Conservation (phyloP, 2,888 invertebrate genomes). For the Cryptocephalus moraei region DNA sequence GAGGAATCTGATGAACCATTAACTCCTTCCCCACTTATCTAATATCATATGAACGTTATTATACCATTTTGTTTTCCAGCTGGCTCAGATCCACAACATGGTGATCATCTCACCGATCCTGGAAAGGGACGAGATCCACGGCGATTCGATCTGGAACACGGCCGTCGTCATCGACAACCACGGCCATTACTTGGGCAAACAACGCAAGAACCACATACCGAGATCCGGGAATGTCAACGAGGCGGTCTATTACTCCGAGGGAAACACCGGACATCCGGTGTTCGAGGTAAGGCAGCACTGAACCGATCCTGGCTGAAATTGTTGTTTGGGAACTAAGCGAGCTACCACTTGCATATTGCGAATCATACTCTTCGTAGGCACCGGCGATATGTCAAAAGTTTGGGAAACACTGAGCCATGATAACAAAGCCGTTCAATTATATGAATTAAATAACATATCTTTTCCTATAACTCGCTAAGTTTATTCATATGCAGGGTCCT, state of each 20-base stretch:
- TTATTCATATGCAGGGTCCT: no score
- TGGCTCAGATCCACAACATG: slow-evolving; percentile 77
- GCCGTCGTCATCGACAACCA: slow-evolving; percentile 81
- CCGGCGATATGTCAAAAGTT: no score
- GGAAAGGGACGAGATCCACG: slow-evolving; percentile 74
- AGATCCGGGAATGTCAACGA: slow-evolving; percentile 96
- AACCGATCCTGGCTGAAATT: background rate
- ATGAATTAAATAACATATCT: no score
- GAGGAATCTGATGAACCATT: no score
- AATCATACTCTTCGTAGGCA: no score
- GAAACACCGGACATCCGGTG: slow-evolving; percentile 89
- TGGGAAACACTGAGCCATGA: no score
- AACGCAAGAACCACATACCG: slow-evolving; percentile 96
- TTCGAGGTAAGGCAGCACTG: slow-evolving; percentile 45
- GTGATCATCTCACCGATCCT: slow-evolving; percentile 91
- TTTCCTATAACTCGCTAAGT: no score
- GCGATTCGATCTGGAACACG: slow-evolving; percentile 88
- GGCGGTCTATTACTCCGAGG: slow-evolving; percentile 90
- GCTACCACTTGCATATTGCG: no score
- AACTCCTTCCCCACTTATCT: no score
- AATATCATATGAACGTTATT: no score
- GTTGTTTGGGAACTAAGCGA: no score
- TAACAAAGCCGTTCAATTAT: no score
- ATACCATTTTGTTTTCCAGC: slow-evolving; percentile 32
- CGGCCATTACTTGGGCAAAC: slow-evolving; percentile 82